phyloP scores from a whole-genome alignment of 2,797 vertebrate species.

The Lithobates sylvaticus region DNA sequence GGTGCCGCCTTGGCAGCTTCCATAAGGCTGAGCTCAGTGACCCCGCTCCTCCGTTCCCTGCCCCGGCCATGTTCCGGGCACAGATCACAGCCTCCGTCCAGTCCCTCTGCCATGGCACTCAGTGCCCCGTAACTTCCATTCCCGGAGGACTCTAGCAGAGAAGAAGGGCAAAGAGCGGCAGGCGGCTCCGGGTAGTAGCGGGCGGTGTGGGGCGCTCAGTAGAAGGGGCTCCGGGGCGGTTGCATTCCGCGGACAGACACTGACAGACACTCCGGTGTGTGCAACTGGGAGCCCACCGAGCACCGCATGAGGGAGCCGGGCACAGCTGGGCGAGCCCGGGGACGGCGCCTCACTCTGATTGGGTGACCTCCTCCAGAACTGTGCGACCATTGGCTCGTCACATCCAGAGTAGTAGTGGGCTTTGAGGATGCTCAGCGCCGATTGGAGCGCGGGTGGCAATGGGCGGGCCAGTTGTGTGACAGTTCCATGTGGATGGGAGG shows the following conservation, averaged over 20 bases:
- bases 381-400: not conserved
- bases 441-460: not conserved
- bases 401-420: slow-evolving; percentile 26
- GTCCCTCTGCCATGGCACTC: slow-evolving; percentile 54
- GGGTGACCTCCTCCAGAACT: not conserved
- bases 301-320: slow-evolving; percentile 54
- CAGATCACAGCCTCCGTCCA: slow-evolving; percentile 62
- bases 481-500: slow-evolving; percentile 53
- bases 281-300: slow-evolving; percentile 5
- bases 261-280: slow-evolving; percentile 25
- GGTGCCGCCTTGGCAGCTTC: slow-evolving; percentile 78
- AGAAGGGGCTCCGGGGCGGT: not conserved
- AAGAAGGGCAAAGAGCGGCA: not conserved
- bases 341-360: not conserved
- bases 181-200: not conserved
- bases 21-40: slow-evolving; percentile 70
- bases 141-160: not conserved
- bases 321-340: slow-evolving; percentile 49
- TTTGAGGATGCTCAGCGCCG: not conserved
- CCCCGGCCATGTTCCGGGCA: slow-evolving; percentile 73
- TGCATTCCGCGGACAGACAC: not conserved
- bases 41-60: slow-evolving; percentile 63
- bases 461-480: slow-evolving; percentile 35
- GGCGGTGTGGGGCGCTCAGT: not conserved
- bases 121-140: slow-evolving; percentile 43